These are phyloP conservation scores for Hylaea fasciaria DNA, from an alignment of 2,888 invertebrate species.

Conservation along the genomic window DNA sequence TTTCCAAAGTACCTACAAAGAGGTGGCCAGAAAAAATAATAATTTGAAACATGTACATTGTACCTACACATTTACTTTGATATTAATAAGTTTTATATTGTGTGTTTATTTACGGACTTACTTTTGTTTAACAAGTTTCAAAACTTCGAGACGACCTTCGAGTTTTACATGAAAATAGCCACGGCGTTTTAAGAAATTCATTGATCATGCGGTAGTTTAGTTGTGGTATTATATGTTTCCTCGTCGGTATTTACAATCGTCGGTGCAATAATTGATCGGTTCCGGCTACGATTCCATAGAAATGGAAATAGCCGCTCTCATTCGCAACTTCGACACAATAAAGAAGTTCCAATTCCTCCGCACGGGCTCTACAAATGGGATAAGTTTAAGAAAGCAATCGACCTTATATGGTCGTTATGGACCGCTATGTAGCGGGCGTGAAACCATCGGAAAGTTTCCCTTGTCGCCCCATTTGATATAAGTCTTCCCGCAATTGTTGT, in stretches of 20 bases:
- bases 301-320: slow-evolving; percentile 77
- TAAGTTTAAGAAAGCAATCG: slow-evolving; percentile 84
- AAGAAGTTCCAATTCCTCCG: slow-evolving; percentile 78
- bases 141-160: slow-evolving; percentile 43
- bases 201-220: slow-evolving; percentile 64
- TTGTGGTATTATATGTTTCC: slow-evolving; percentile 50
- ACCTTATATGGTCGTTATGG: slow-evolving; percentile 82
- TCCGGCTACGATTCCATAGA: slow-evolving; percentile 68
- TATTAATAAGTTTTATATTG: not conserved
- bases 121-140: slow-evolving; percentile 41
- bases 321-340: slow-evolving; percentile 78
- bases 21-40: not conserved
- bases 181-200: slow-evolving; percentile 46
- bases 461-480: slow-evolving; percentile 73
- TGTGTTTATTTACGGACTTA: too few relatives aligned
- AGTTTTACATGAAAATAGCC: slow-evolving; percentile 50
- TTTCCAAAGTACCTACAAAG: slow-evolving; percentile 22
- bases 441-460: slow-evolving; percentile 77
- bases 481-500: slow-evolving; percentile 61
- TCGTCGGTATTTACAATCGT: slow-evolving; percentile 28
- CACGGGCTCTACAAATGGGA: slow-evolving; percentile 78
- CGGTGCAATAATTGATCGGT: slow-evolving; percentile 66
- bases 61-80: not conserved
- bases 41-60: not conserved
- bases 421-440: slow-evolving; percentile 75